phyloP scores from a whole-genome alignment of 2,888 invertebrate genomes.

The Parnassius mnemosyne region DNA sequence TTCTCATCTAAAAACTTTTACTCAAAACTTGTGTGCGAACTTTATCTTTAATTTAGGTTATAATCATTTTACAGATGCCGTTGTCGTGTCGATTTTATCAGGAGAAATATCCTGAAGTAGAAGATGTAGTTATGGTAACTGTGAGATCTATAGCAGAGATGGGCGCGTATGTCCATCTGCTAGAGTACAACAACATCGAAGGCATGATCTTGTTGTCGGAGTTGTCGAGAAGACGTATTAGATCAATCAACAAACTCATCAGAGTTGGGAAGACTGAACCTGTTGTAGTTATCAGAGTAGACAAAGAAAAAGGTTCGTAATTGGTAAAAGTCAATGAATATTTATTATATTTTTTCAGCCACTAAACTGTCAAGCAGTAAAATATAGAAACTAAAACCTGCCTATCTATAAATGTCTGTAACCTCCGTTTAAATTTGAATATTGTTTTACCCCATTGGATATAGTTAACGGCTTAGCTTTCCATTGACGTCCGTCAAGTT shows the following conservation, averaged over 20 bases:
- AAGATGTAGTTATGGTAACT: constrained; percentile 99
- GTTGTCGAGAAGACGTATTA: constrained; percentile 97
- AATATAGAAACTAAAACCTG: too few relatives aligned
- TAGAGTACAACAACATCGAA: constrained; percentile 99
- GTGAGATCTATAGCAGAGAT: constrained; percentile 99
- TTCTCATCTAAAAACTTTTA: constrained; percentile 3
- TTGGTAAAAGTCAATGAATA: not conserved
- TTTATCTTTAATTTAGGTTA: constrained; percentile 51
- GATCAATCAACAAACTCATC: constrained; percentile 99
- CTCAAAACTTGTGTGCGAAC: not conserved
- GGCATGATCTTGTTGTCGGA: constrained; percentile 99
- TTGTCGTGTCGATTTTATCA: constrained; percentile 98
- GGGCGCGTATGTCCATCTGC: constrained; percentile 98
- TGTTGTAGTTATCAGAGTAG: constrained; percentile 99
- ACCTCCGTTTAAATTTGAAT: too few relatives aligned
- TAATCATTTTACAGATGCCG: constrained; percentile 84
- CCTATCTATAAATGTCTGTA: too few relatives aligned
- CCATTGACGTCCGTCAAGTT: too few relatives aligned
- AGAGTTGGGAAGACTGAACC: constrained; percentile 99
- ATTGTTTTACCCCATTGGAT: too few relatives aligned
- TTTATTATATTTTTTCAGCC: not conserved
- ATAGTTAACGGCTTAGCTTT: too few relatives aligned
- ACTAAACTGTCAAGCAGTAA: too few relatives aligned
- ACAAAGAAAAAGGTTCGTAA: constrained; percentile 96
- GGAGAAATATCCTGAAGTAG: constrained; percentile 98